Conservation (phyloP, 2,113 vertebrate genomes). For the Paralichthys olivaceus region DNA sequence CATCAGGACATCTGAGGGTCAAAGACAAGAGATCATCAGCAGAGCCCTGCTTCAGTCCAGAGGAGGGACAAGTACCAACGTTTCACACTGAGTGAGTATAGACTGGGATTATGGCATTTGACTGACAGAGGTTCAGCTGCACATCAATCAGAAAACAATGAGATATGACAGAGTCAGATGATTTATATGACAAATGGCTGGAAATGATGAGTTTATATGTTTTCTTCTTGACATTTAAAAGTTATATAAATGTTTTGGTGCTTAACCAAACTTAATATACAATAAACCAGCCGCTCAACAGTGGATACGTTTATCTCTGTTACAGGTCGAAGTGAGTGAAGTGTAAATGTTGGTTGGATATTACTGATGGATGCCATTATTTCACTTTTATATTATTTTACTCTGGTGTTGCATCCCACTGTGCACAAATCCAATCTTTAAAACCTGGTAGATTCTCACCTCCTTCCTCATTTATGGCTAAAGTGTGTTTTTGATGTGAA, state of each 20-base stretch:
- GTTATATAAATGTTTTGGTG: background rate
- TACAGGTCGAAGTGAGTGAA: background rate
- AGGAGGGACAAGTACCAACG: constrained; percentile 45
- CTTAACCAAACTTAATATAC: background rate
- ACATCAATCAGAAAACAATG: background rate
- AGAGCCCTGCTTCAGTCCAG: constrained; percentile 16
- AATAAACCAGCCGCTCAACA: background rate
- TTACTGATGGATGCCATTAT: background rate
- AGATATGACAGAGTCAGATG: background rate
- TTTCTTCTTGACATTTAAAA: background rate
- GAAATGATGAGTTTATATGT: background rate
- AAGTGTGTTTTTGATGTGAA: background rate
- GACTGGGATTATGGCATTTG: background rate
- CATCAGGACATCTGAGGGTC: constrained; percentile 17
- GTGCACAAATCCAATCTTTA: background rate
- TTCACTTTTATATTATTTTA: background rate
- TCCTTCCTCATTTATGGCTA: background rate
- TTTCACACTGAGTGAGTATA: constrained; percentile 62
- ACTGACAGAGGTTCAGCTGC: background rate
- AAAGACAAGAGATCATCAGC: background rate
- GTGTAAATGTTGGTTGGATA: background rate
- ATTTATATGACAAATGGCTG: background rate
- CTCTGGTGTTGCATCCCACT: background rate
- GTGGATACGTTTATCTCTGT: background rate
- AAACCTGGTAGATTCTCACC: background rate